phyloP scores from a whole-genome alignment of 2,113 vertebrate species.

The Phalacrocorax carbo region DNA sequence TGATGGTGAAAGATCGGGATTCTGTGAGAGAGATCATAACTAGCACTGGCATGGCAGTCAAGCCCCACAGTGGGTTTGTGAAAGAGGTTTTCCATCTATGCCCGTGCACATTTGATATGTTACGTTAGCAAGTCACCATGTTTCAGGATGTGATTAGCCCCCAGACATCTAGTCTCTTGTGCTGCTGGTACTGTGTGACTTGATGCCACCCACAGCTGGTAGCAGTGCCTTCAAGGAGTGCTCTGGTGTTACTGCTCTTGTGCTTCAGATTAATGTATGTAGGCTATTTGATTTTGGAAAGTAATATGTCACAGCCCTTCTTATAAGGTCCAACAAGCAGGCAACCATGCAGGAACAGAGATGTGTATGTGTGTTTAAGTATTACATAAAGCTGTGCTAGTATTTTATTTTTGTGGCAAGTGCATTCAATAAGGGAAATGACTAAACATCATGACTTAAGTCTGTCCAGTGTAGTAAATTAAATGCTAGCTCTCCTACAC shows the following conservation, averaged over 20 bases:
- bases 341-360: neutral
- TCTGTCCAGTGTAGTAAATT: conserved; percentile 46
- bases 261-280: neutral
- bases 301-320: neutral
- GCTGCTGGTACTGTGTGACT: neutral
- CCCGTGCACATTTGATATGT: neutral
- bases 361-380: neutral
- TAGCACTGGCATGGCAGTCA: neutral
- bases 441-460: conserved; percentile 39
- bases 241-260: neutral
- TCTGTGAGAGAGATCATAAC: neutral
- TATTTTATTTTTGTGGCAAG: neutral
- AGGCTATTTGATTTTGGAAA: conserved; percentile 11
- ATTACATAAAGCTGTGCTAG: neutral
- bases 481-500: neutral
- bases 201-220: fast-evolving
- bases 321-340: neutral
- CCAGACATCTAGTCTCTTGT: neutral
- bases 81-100: neutral
- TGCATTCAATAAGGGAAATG: conserved; percentile 33
- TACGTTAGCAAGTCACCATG: neutral
- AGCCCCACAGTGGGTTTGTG: neutral
- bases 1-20: neutral
- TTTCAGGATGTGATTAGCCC: neutral
- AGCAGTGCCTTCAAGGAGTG: neutral